Evolutionary conservation across 1,140 invertebrate genomes (phyloP).

Genomic region (Penaeus vannamei): DNA sequence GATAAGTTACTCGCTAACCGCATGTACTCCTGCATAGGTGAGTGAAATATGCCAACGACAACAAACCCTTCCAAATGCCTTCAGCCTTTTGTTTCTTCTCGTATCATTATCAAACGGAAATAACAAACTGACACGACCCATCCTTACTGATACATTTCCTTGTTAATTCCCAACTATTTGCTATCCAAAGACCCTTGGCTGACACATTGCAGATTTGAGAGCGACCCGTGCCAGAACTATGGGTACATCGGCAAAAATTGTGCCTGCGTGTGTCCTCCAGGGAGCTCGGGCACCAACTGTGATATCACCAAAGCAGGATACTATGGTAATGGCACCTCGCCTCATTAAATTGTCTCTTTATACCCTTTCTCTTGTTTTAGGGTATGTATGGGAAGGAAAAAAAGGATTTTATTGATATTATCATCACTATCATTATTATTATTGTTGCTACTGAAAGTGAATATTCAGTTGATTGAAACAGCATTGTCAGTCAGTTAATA

Average conservation of each 20-base stretch:
- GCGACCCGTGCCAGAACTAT: conserved; percentile 35
- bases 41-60: neutral
- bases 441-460: too few relatives aligned
- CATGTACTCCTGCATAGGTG: neutral
- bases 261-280: conserved; percentile 36
- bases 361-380: too few relatives aligned
- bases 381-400: too few relatives aligned
- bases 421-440: too few relatives aligned
- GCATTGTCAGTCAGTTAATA: too few relatives aligned
- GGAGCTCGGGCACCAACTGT: conserved; percentile 23
- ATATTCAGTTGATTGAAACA: too few relatives aligned
- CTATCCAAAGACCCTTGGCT: neutral
- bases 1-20: conserved; percentile 4
- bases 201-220: neutral
- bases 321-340: neutral
- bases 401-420: too few relatives aligned
- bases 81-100: neutral
- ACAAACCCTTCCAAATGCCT: neutral
- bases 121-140: neutral
- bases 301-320: neutral
- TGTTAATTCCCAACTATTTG: neutral
- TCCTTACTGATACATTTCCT: neutral
- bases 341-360: too few relatives aligned
- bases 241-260: conserved; percentile 42
- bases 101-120: neutral